phyloP scores from a whole-genome alignment of 2,888 invertebrate genomes.

The Heliconius aoede region DNA sequence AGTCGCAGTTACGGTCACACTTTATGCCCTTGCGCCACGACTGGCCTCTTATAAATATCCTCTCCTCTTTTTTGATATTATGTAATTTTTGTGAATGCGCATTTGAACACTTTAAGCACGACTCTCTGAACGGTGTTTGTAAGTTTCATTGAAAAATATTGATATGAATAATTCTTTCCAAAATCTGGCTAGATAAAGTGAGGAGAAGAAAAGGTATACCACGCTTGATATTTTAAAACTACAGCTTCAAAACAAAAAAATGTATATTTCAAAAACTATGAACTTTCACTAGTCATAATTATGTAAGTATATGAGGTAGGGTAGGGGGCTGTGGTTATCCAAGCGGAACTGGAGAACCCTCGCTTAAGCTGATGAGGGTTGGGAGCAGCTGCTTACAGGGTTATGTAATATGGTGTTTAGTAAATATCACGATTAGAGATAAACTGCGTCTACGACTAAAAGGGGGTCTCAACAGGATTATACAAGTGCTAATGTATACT shows the following conservation, averaged over 20 bases:
- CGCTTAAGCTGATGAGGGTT: slow-evolving; percentile 42
- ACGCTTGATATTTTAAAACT: no score
- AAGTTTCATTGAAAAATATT: no score
- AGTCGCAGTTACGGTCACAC: no score
- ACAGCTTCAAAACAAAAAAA: not conserved
- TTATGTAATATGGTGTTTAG: slow-evolving; percentile 31
- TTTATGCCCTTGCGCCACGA: no score
- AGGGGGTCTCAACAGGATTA: slow-evolving; percentile 23
- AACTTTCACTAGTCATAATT: slow-evolving; percentile 30
- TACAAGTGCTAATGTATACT: slow-evolving; percentile 19
- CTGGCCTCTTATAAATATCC: no score
- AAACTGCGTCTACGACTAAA: slow-evolving; percentile 15
- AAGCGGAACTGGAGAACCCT: slow-evolving; percentile 43
- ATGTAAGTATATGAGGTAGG: slow-evolving; percentile 19
- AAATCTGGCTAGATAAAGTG: no score
- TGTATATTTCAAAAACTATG: slow-evolving; percentile 8
- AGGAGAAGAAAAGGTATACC: no score
- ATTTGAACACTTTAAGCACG: no score
- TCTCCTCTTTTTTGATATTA: no score
- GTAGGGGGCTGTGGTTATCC: slow-evolving; percentile 40
- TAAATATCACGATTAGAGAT: slow-evolving; percentile 33
- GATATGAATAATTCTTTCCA: no score
- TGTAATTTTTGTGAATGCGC: no score
- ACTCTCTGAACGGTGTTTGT: not conserved
- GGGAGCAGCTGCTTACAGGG: slow-evolving; percentile 39